These are phyloP conservation scores for Ceuthmochares aereus DNA, from an alignment of 2,113 vertebrate species.

Conservation along the genomic window DNA sequence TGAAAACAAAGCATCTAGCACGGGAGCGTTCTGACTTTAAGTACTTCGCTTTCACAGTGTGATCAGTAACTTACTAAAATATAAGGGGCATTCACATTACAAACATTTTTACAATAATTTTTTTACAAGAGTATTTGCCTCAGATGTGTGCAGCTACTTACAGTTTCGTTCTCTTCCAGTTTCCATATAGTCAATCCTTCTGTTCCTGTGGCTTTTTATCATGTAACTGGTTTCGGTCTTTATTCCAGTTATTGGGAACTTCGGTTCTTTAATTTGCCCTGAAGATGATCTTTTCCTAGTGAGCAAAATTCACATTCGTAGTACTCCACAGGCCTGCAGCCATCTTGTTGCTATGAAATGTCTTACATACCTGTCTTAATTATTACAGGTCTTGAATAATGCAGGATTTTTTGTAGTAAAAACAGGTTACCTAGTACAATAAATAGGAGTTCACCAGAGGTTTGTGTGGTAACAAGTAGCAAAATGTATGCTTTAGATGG, in stretches of 20 bases:
- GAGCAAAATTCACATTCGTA: background rate
- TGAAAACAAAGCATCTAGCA: background rate
- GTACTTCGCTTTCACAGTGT: background rate
- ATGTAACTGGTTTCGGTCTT: background rate
- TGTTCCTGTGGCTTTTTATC: rapidly evolving
- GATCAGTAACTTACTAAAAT: background rate
- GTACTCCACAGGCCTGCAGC: background rate
- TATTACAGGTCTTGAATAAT: background rate
- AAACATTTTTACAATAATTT: background rate
- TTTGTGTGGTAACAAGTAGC: background rate
- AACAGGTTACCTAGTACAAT: background rate
- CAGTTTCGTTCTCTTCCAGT: background rate
- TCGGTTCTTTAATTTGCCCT: background rate
- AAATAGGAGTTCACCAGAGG: background rate
- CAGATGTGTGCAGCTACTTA: background rate
- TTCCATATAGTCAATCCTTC: background rate
- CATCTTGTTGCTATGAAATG: background rate
- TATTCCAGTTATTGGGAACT: background rate
- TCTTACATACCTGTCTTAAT: background rate
- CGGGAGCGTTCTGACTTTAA: background rate
- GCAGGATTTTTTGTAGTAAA: background rate
- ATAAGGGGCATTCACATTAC: background rate
- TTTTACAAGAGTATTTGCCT: background rate
- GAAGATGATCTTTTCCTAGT: background rate
- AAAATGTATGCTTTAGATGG: background rate